Evolutionary conservation across 2,113 vertebrate species (phyloP).

Genomic region (Lagopus leucura): DNA sequence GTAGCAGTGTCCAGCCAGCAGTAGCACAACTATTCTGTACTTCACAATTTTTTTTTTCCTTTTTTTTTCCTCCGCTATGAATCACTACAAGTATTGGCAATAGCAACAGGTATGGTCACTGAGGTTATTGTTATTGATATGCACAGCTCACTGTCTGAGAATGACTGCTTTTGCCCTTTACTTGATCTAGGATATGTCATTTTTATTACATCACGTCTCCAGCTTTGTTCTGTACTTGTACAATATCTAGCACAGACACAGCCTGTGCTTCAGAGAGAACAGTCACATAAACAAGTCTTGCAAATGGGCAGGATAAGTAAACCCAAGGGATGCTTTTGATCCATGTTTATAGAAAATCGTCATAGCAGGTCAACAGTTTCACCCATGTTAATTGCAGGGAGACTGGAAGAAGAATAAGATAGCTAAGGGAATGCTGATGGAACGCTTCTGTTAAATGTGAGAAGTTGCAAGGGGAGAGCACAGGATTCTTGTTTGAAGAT

Average conservation of each 20-base stretch:
- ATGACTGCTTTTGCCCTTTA: background rate
- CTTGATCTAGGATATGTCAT: background rate
- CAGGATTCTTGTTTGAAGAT: background rate
- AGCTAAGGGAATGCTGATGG: background rate
- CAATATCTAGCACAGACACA: background rate
- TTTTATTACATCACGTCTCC: background rate
- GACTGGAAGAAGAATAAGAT: background rate
- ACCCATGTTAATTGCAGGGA: background rate
- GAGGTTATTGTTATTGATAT: background rate
- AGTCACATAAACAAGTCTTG: background rate
- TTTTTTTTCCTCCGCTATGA: background rate
- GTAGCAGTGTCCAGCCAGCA: background rate
- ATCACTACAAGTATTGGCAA: background rate
- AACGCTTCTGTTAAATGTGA: background rate
- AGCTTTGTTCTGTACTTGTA: constrained; percentile 2
- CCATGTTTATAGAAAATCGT: background rate
- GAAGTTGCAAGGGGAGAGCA: background rate
- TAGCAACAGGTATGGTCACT: background rate
- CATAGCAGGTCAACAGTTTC: background rate
- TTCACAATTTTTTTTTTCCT: background rate
- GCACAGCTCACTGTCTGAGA: background rate
- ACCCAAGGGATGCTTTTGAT: constrained; percentile 28
- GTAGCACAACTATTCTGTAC: background rate
- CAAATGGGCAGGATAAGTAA: background rate
- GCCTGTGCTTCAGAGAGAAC: background rate